Base-by-base conservation (phyloP, 1,140 invertebrate genomes). In the Trichonephila clavata region DNA sequence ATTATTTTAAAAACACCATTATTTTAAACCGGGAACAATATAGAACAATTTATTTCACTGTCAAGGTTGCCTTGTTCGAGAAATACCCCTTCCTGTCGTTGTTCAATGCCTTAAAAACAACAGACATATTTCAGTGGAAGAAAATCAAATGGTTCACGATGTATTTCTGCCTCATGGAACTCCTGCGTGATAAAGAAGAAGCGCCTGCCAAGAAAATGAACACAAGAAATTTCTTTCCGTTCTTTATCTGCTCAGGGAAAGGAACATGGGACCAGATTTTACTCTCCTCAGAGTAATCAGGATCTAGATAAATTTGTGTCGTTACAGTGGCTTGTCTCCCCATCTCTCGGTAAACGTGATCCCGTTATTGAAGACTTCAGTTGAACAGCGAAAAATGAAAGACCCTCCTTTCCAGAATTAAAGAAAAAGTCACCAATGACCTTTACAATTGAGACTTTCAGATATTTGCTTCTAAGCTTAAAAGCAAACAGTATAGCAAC, bases 271-370 rank as follows among this genome's bases (percentile, higher is more conserved):
- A 13, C 63, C 32, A 68, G 32, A 39, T 60, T 88, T 88, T 88
- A 39, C 61, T 60, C 63, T 88, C 63, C n/a, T 60, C 63, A 61
- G 63, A 68, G 86, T 88, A 88, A 88, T 88, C 86, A 68, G 32
- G 61, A 88, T 68, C 60, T 24, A 88, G 86, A 88, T 71, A 88
- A 88, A 88, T 71, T 88, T 68, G 86, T 88, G 86, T 88, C 63
- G 32, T 68, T 65, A 68, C 86, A 88, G 59, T 88, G 61, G 61
- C 63, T 43, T 65, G 86, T 65, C 86, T 68, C 39, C 57, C 86
- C 63, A 88, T 65, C 20, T 27, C 27, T 68, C 61, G 13, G 21
- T 68, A 68, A 88, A 88, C 63, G 86, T 65, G 61, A 60, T 68
- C 27, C 86, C 27, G 86, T 88, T 88, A 88, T 86, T 59, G 60